phyloP scores from a whole-genome alignment of 2,113 vertebrate species.

The Hippocampus mohnikei region DNA sequence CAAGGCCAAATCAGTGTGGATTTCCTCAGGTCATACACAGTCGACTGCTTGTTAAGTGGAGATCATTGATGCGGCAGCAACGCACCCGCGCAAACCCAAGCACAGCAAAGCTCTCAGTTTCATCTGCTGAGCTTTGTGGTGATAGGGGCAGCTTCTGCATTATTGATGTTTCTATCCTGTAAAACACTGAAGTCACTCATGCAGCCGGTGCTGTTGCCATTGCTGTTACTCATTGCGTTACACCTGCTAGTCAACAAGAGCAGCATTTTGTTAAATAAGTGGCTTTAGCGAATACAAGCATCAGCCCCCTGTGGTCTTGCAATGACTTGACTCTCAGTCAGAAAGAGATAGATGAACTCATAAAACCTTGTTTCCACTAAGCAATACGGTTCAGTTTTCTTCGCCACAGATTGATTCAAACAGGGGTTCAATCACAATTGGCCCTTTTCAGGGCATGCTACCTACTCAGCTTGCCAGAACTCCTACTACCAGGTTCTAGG shows the following conservation, averaged over 20 bases:
- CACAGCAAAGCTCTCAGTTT: slow-evolving; percentile 56
- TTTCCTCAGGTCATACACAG: slow-evolving; percentile 39
- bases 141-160: slow-evolving; percentile 50
- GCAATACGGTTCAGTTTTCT: neutral
- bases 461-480: neutral
- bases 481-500: neutral
- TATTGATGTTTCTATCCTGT: slow-evolving; percentile 56
- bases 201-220: neutral
- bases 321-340: neutral
- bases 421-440: neutral
- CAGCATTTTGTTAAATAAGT: slow-evolving; percentile 45
- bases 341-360: neutral
- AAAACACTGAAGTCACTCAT: slow-evolving; percentile 43
- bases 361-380: neutral
- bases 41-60: slow-evolving; percentile 49
- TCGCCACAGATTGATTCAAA: neutral
- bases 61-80: slow-evolving; percentile 63
- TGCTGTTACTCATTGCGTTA: slow-evolving; percentile 20
- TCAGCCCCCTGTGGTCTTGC: neutral
- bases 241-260: slow-evolving; percentile 29
- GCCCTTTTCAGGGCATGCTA: neutral
- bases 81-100: slow-evolving; percentile 24
- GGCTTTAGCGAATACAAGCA: slow-evolving; percentile 13
- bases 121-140: slow-evolving; percentile 51
- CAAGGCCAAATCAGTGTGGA: slow-evolving; percentile 46